Percentiles rank a stretch among this genome's conserved stretches.
Conservation (phyloP, 35 echinoderm and acorn worm species). For the Chiridota heheva region DNA sequence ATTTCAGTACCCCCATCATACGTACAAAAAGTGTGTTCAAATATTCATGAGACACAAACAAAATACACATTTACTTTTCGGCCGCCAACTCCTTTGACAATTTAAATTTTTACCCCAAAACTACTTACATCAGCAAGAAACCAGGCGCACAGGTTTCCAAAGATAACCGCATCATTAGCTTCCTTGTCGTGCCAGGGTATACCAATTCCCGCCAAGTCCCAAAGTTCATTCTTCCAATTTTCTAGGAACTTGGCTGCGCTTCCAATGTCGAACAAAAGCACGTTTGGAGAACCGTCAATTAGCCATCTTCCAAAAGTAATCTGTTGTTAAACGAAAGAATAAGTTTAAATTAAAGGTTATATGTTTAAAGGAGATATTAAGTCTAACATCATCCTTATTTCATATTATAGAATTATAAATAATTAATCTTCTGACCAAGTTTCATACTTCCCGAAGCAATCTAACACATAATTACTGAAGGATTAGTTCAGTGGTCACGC, state of each 20-base stretch:
- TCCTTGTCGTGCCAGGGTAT: conserved; percentile 95
- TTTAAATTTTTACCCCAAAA: not conserved
- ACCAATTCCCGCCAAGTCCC: conserved; percentile 70
- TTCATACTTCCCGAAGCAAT: too few relatives aligned
- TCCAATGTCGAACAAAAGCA: conserved; percentile 89
- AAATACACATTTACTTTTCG: too few relatives aligned
- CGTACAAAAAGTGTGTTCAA: too few relatives aligned
- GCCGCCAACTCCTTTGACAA: too few relatives aligned
- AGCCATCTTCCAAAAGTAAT: conserved; percentile 83
- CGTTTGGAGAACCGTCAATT: conserved; percentile 89
- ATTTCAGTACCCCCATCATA: not conserved
- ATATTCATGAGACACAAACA: too few relatives aligned
- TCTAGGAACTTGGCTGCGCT: conserved; percentile 69
- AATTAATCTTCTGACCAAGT: too few relatives aligned
- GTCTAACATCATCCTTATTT: too few relatives aligned
- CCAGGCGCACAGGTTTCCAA: conserved; percentile 78
- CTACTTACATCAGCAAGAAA: conserved; percentile 85
- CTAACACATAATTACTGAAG: too few relatives aligned
- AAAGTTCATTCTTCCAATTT: conserved; percentile 87
- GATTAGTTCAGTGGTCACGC: too few relatives aligned
- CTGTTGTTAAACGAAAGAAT: conserved; percentile 22
- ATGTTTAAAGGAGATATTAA: too few relatives aligned
- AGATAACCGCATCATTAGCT: conserved; percentile 82
- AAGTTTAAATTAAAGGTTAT: not conserved
- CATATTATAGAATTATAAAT: too few relatives aligned